These are phyloP conservation scores for Peromyscus nudipes DNA, from an alignment of 2,797 vertebrate genomes.

Conservation along the genomic window DNA sequence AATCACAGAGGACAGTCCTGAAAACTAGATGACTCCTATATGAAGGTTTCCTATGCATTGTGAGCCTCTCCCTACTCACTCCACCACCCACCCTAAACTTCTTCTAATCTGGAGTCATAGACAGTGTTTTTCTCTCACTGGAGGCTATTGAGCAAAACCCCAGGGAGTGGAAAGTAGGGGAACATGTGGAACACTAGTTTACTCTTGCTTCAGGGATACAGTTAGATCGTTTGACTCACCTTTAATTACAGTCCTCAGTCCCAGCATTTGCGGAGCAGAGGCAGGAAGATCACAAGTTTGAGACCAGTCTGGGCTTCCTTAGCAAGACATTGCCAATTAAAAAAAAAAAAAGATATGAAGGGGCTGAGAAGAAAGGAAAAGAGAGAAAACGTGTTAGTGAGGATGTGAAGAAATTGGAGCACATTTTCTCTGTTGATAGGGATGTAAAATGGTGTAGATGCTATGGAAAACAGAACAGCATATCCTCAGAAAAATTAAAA, in stretches of 20 bases:
- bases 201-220: background rate
- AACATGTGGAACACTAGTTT: background rate
- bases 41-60: background rate
- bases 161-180: no score
- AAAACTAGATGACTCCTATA: background rate
- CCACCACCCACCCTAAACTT: background rate
- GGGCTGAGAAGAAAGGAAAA: background rate
- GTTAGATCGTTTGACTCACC: background rate
- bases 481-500: slow-evolving; percentile 38
- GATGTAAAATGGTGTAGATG: background rate
- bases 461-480: background rate
- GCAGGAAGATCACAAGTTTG: background rate
- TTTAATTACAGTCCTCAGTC: background rate
- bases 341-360: background rate
- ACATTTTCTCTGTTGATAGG: background rate
- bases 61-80: background rate
- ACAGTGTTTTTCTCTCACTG: background rate
- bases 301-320: background rate
- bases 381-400: background rate
- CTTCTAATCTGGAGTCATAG: background rate
- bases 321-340: background rate
- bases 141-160: background rate
- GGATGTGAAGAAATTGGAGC: background rate
- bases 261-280: background rate
- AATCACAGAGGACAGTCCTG: background rate